Conservation (phyloP, 2,113 vertebrate species). For the Cavia aperea region DNA sequence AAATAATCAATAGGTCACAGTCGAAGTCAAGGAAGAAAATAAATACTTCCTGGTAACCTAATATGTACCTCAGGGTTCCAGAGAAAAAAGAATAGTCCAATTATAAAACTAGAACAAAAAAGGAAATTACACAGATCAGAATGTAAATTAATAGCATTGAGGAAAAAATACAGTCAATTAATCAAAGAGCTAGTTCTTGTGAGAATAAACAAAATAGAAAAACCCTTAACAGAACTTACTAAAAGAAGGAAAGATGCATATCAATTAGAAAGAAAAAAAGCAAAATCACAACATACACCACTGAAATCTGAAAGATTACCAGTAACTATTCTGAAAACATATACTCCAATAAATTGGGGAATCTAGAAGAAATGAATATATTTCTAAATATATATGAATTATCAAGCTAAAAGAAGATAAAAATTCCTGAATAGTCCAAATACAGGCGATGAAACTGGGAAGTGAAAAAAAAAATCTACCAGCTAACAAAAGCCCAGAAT, state of each 20-base stretch:
- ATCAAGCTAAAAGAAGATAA: not conserved
- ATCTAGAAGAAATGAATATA: not conserved
- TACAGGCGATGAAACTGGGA: not conserved
- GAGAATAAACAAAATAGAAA: not conserved
- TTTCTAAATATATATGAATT: not conserved
- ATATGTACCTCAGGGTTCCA: not conserved
- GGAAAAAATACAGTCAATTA: not conserved
- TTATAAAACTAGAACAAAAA: not conserved
- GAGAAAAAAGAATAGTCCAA: not conserved
- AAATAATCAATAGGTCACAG: not conserved
- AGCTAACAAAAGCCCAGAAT: not conserved
- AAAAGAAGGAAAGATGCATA: not conserved
- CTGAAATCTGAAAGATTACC: not conserved
- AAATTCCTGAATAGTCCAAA: not conserved
- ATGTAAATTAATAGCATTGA: not conserved
- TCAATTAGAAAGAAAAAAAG: not conserved
- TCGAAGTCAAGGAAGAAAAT: not conserved
- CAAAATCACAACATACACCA: not conserved
- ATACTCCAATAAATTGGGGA: not conserved
- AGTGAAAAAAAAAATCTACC: not conserved
- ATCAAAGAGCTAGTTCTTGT: not conserved
- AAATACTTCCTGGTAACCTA: not conserved
- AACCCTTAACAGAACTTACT: not conserved
- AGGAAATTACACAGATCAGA: not conserved
- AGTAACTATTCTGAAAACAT: not conserved